A percentile compares a stretch with the other conserved stretches of the same genome.
phyloP scores from a whole-genome alignment of 2,113 vertebrate genomes.

The Phaethornis superciliosus region DNA sequence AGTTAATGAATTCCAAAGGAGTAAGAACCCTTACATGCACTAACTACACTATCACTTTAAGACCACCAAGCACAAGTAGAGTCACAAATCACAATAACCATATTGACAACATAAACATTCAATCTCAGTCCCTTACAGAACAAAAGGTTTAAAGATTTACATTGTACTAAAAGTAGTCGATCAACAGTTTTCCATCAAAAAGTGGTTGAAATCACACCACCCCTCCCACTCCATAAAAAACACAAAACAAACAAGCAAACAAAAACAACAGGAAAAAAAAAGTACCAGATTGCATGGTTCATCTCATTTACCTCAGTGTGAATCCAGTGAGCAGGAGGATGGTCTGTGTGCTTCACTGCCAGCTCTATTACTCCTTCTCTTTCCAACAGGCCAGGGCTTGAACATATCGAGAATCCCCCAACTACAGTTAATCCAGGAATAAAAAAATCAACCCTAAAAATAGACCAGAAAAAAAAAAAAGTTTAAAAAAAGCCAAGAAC shows the following conservation, averaged over 20 bases:
- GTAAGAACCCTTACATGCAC: not conserved
- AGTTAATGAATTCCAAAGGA: not conserved
- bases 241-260: too few species aligned
- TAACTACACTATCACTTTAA: not conserved
- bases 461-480: slow-evolving; percentile 2
- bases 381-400: slow-evolving; percentile 85
- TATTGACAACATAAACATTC: not conserved
- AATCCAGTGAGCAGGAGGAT: slow-evolving; percentile 92
- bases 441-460: slow-evolving; percentile 92
- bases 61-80: not conserved
- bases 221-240: fast-evolving
- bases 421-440: slow-evolving; percentile 89
- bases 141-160: not conserved
- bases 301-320: slow-evolving; percentile 82
- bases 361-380: slow-evolving; percentile 87
- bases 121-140: not conserved
- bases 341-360: slow-evolving; percentile 87
- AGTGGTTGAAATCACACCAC: not conserved
- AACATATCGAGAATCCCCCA: slow-evolving; percentile 96
- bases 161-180: not conserved
- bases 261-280: not conserved
- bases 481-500: not conserved
- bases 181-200: not conserved
- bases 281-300: not conserved
- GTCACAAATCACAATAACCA: not conserved